Evolutionary conservation across 1,140 invertebrate species (phyloP).

Genomic region (Teleogryllus occipitalis): DNA sequence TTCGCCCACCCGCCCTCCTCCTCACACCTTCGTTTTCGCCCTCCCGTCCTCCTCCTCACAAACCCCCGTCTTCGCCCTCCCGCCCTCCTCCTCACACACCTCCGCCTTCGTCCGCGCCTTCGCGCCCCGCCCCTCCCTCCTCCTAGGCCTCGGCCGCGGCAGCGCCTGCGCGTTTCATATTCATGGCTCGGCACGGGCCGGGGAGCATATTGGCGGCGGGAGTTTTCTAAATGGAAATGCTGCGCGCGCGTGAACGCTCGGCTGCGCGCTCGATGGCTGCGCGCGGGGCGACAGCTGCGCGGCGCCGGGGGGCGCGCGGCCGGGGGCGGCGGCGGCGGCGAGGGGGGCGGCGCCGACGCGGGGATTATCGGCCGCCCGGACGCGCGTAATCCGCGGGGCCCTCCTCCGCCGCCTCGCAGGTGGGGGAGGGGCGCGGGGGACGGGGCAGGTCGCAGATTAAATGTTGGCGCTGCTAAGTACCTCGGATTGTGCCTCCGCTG

Average conservation of each 20-base stretch:
- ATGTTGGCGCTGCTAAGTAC: background rate
- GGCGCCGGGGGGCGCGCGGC: too few relatives aligned
- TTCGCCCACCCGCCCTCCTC: background rate
- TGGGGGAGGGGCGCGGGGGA: background rate
- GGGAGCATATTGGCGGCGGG: too few relatives aligned
- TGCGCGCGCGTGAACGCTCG: too few relatives aligned
- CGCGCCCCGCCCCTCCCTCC: too few relatives aligned
- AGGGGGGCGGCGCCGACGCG: too few relatives aligned
- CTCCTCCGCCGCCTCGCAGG: background rate
- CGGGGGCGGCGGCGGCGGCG: too few relatives aligned
- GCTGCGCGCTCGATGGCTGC: too few relatives aligned
- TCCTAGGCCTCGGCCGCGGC: too few relatives aligned
- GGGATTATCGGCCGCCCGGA: background rate
- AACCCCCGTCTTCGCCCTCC: background rate
- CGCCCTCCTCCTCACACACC: background rate
- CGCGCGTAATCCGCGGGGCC: background rate
- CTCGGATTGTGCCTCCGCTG: background rate
- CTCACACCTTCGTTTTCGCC: background rate
- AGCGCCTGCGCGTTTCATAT: too few relatives aligned
- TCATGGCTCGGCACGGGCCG: too few relatives aligned
- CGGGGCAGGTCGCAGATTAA: conserved; percentile 2
- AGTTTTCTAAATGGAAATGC: too few relatives aligned
- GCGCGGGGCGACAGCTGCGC: background rate
- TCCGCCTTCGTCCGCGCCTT: background rate
- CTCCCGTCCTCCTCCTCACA: background rate